phyloP scores from a whole-genome alignment of 2,113 vertebrate genomes.

The Anolis carolinensis region DNA sequence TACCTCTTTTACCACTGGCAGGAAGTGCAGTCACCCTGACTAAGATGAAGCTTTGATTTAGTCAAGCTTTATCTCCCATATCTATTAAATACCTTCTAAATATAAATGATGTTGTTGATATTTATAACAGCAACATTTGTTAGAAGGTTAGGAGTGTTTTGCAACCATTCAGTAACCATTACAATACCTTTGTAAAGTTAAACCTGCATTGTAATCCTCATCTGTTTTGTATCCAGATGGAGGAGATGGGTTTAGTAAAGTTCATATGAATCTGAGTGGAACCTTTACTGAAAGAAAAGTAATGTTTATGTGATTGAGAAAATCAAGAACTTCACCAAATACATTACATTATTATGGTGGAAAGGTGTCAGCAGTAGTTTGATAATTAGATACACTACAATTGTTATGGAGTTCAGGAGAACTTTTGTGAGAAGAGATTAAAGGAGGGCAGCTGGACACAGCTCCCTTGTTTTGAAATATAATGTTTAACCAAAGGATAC shows the following conservation, averaged over 20 bases:
- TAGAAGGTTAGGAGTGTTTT: background rate
- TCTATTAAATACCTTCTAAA: background rate
- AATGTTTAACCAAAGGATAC: no score
- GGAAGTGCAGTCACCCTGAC: no score
- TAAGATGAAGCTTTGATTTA: no score
- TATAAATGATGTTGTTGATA: background rate
- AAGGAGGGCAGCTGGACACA: background rate
- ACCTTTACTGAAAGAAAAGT: background rate
- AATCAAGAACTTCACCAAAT: background rate
- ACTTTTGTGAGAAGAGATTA: background rate
- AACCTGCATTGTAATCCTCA: background rate
- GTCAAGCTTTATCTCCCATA: background rate
- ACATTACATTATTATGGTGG: background rate
- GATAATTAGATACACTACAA: background rate
- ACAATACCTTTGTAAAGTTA: background rate
- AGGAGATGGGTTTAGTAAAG: background rate
- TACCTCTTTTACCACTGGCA: background rate
- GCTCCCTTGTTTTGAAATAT: no score
- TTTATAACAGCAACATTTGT: background rate
- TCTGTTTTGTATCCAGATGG: background rate
- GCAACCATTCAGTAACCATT: background rate
- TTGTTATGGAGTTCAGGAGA: background rate
- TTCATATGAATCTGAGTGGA: background rate
- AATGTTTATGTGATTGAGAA: background rate
- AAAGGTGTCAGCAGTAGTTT: background rate